Base-by-base conservation (phyloP, 2,113 vertebrate genomes). In the Lepus americanus region DNA sequence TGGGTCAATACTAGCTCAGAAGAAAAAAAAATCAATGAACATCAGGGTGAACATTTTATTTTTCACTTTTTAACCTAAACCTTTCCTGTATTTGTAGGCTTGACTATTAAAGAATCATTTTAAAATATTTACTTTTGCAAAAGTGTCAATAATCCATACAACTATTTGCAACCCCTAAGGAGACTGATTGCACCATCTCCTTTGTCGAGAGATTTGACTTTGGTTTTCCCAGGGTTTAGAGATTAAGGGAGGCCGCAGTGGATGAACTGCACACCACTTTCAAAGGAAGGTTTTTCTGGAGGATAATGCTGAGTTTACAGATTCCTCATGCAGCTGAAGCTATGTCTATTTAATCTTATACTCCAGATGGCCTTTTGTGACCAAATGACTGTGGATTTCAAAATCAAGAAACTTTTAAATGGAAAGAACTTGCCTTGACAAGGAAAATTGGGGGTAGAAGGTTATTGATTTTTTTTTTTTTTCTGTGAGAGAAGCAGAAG, bases 11-110 rank as follows among this genome's bases (percentile, higher is more conserved):
- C 27, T 73, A 96, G 94, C 70, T 95, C 92, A 95, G 66, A 96
- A 94, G 88, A 87, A 98, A 96, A 94, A 95, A 83, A 96, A 96
- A 95, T 97, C 94, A 97, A 90, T 97, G 95, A 90, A 82, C 95
- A 95, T 73, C 22, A 82, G 83, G 89, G 85, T 84, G 44, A 94
- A 53, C n/a, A 91, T 66, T 33, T 81, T 97, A 69, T 87, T 94
- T 59, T 92, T 89, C 77, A 66, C 88, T 80, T 69, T 94, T 96
- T 96, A 97, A 74, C 13, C 74, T 92, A 92, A 83, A 78, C 67
- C 55, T 94, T 84, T 87, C 7, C 85, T 93, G 31, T 95, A 83
- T 29, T 89, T 90, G 79, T 70, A 80, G 55, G 55, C 49, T 0
- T 92, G 76, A 53, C n/a, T 33, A 94, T 87, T 88, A 49, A 84